Evolutionary conservation across 2,888 invertebrate genomes (phyloP).

Genomic region (Salticus scenicus): DNA sequence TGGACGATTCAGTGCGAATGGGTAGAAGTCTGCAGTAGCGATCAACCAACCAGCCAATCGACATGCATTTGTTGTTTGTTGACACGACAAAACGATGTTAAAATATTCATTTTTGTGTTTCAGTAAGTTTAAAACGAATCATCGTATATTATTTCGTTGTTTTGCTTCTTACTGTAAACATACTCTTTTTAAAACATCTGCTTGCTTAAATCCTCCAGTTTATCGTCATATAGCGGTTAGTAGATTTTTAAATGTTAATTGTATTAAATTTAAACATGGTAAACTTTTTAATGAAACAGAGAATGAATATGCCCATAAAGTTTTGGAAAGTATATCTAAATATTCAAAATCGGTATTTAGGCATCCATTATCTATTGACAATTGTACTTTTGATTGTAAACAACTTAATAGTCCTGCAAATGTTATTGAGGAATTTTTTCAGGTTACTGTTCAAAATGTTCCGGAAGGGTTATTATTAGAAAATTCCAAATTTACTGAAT

Average conservation of each 20-base stretch:
- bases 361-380: background rate
- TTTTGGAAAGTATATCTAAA: slow-evolving; percentile 31
- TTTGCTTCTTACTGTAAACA: background rate
- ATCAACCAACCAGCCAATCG: too few relatives aligned
- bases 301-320: slow-evolving; percentile 51
- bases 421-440: slow-evolving; percentile 13
- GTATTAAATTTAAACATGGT: background rate
- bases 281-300: slow-evolving; percentile 46
- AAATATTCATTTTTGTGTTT: background rate
- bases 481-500: background rate
- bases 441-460: slow-evolving; percentile 30
- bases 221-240: background rate
- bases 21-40: background rate
- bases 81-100: background rate
- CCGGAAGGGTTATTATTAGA: slow-evolving; percentile 24
- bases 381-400: background rate
- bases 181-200: too few relatives aligned
- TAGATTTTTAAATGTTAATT: background rate
- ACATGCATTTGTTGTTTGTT: too few relatives aligned
- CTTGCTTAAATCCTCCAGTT: background rate
- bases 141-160: background rate
- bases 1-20: too few relatives aligned
- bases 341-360: slow-evolving; percentile 25
- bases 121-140: background rate
- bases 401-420: background rate